These are phyloP conservation scores for Drosophila nr. fundita DNA, from an alignment of 2,888 invertebrate genomes.

Conservation along the genomic window DNA sequence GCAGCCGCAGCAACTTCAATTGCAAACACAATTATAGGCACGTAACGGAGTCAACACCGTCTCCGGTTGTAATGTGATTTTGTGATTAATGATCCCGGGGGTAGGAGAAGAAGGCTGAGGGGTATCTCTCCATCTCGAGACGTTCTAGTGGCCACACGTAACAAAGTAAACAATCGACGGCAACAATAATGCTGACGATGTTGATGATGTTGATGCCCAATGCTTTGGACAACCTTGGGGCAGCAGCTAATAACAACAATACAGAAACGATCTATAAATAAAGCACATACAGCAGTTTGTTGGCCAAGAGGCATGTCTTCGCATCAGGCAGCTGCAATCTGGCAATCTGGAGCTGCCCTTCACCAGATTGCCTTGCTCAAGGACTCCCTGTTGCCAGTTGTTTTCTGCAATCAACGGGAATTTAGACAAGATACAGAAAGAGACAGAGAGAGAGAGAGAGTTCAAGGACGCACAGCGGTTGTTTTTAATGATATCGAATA, in stretches of 20 bases:
- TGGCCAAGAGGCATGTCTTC: slow-evolving; percentile 60
- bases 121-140: slow-evolving; percentile 15
- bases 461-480: slow-evolving; percentile 80
- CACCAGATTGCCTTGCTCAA: slow-evolving; percentile 62
- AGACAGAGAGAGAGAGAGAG: slow-evolving; percentile 53
- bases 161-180: slow-evolving; percentile 55
- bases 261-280: slow-evolving; percentile 69
- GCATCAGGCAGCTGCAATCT: slow-evolving; percentile 62
- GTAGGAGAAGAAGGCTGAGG: not conserved
- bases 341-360: slow-evolving; percentile 61
- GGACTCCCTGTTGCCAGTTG: slow-evolving; percentile 43
- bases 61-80: slow-evolving; percentile 57
- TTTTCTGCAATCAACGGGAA: slow-evolving; percentile 71
- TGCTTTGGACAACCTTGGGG: slow-evolving; percentile 71
- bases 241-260: slow-evolving; percentile 63
- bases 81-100: slow-evolving; percentile 65
- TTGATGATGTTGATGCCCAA: slow-evolving; percentile 45
- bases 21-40: slow-evolving; percentile 58
- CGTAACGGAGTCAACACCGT: slow-evolving; percentile 60
- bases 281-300: slow-evolving; percentile 21
- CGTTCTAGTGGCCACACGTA: slow-evolving; percentile 65
- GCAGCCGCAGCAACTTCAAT: slow-evolving; percentile 36
- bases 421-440: slow-evolving; percentile 35
- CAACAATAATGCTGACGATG: slow-evolving; percentile 11
- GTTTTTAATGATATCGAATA: slow-evolving; percentile 49